Base-by-base conservation (phyloP, 2,797 vertebrate species). In the Dicrostonyx torquatus region DNA sequence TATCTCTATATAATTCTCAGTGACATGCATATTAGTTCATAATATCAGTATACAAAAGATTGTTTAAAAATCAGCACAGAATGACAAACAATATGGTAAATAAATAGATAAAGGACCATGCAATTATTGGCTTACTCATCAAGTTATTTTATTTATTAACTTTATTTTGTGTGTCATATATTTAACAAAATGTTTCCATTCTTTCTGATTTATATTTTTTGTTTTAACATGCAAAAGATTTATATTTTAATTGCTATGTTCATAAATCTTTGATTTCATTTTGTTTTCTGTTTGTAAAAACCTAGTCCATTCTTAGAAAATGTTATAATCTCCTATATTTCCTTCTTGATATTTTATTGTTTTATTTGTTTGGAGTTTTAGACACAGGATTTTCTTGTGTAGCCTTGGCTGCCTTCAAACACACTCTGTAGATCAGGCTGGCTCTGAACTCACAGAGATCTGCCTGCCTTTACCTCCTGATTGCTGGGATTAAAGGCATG, bases 221-320 rank as follows among this genome's bases (percentile, higher is more conserved):
- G 10, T 90, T 90, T 90, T 53, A 89, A 50, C 12, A 91, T 55
- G 50, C 20, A 40, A 48, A 87, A 48, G 50, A 87, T 82, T 87
- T 70, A 37, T 50, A 40, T 93, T 94, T 86, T 31, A 85, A 72
- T 75, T 72, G 73, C 83, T 87, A 37, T 31, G 6, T 82, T 11
- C 40, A 53, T 45, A 43, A 10, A 68, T 88, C 22, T 66, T 89
- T 95, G n/a, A 80, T 64, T 95, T 72, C 55, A 17, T 55, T 79
- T 89, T 55, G 85, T 82, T 15, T 89, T 89, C 89, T 78, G 50
- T 85, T 96, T 91, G 24, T 62, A 92, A 85, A 95, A 84, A 9
- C 55, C 22, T 93, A 48, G 43, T 72, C 3, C 48, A 50, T 89
- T 68, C 66, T 64, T 76, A 91, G 11, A 92, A 87, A 91, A 95